Conservation (phyloP, 2,113 vertebrate species). For the Mobula birostris region DNA sequence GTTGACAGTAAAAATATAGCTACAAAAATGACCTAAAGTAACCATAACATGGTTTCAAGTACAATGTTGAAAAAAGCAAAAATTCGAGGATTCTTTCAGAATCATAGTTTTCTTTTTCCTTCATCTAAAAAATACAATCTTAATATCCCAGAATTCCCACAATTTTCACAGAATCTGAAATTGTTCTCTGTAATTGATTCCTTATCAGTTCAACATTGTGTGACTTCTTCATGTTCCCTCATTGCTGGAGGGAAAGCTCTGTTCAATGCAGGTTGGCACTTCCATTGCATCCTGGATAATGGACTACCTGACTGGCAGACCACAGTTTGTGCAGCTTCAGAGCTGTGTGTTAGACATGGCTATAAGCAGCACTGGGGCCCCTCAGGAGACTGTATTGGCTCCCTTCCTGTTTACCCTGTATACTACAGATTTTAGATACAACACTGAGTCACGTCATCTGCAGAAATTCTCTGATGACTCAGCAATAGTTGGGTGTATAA, state of each 20-base stretch:
- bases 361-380: too few relatives aligned
- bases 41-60: neutral
- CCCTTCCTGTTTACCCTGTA: too few relatives aligned
- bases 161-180: neutral
- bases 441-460: too few relatives aligned
- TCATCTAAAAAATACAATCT: neutral
- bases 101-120: neutral
- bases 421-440: too few relatives aligned
- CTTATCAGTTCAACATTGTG: neutral
- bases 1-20: neutral
- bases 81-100: neutral
- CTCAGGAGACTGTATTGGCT: too few relatives aligned
- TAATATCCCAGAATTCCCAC: neutral
- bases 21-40: neutral
- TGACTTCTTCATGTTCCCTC: neutral
- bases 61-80: neutral
- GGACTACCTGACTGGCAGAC: too few relatives aligned
- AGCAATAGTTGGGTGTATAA: too few relatives aligned
- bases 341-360: too few relatives aligned
- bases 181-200: neutral
- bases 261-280: too few relatives aligned
- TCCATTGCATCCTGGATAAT: too few relatives aligned
- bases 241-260: neutral
- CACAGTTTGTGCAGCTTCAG: too few relatives aligned
- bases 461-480: too few relatives aligned